A percentile compares a stretch with the other conserved stretches of the same genome.
Conservation (phyloP, 2,797 vertebrate species). For the Eremophila alpestris region DNA sequence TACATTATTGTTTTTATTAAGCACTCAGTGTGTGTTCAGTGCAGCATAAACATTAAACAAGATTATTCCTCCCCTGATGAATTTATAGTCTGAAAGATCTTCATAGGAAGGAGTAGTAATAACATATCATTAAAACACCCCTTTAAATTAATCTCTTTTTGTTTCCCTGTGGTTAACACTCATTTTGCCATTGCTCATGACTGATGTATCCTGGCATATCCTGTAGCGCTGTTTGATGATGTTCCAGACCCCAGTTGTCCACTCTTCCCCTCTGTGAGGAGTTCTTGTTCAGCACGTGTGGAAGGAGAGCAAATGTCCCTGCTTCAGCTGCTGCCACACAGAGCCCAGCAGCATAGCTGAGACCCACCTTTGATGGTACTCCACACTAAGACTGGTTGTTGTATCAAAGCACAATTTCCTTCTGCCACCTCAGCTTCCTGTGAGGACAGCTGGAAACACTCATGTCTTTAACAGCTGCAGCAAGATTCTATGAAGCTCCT, state of each 20-base stretch:
- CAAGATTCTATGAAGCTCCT: neutral
- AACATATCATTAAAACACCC: neutral
- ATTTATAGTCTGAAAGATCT: neutral
- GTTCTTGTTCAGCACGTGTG: neutral
- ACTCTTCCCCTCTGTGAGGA: neutral
- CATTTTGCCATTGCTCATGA: neutral
- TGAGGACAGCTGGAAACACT: constrained; percentile 43
- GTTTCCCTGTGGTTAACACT: neutral
- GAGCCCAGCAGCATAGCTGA: constrained; percentile 8
- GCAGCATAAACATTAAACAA: constrained; percentile 17
- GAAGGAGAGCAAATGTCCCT: neutral
- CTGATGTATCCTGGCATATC: neutral
- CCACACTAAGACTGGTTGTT: neutral
- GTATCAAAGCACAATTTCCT: neutral
- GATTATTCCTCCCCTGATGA: neutral
- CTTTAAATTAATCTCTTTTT: constrained; percentile 26
- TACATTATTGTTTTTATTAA: constrained; percentile 31
- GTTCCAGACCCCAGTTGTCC: constrained; percentile 14
- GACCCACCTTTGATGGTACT: neutral
- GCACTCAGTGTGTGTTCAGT: neutral
- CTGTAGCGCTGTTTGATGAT: neutral
- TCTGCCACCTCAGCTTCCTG: constrained; percentile 5
- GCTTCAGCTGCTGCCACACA: neutral
- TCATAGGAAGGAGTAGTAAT: neutral
- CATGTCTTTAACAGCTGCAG: constrained; percentile 37